Percentiles rank a stretch among this genome's conserved stretches.
Evolutionary conservation across 2,888 invertebrate species (phyloP).

Genomic region (Vanessa cardui): DNA sequence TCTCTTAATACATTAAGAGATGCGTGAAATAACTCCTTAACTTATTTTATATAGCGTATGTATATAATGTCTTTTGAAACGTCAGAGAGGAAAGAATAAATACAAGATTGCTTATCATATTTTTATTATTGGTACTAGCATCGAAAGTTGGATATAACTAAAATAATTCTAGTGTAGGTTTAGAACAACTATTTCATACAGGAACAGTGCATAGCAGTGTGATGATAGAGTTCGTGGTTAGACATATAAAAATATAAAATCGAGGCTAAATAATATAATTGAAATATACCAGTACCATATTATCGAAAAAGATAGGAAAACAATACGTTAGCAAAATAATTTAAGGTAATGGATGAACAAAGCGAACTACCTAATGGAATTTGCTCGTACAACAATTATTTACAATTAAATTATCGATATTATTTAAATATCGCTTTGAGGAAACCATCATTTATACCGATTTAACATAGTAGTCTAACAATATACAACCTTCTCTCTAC

Average conservation of each 20-base stretch:
- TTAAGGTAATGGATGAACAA: constrained; percentile 53
- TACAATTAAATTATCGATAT: constrained; percentile 50
- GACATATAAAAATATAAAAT: constrained; percentile 34
- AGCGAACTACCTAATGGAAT: constrained; percentile 53
- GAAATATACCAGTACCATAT: constrained; percentile 42
- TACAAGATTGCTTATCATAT: constrained; percentile 12
- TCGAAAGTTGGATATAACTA: constrained; percentile 30
- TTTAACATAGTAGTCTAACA: constrained; percentile 29
- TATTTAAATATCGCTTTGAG: constrained; percentile 13
- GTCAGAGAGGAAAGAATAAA: constrained; percentile 3
- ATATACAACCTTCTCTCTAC: constrained; percentile 28
- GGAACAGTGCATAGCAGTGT: constrained; percentile 20
- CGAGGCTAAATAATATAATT: constrained; percentile 28
- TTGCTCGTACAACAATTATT: constrained; percentile 58
- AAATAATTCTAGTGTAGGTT: constrained; percentile 31
- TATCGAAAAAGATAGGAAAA: constrained; percentile 42
- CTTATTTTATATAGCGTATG: too few species aligned
- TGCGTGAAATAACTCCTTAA: too few species aligned
- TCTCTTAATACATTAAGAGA: too few species aligned
- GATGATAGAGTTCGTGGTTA: constrained; percentile 19
- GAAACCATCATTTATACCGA: constrained; percentile 11
- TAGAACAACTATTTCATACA: constrained; percentile 29
- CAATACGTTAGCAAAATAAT: constrained; percentile 51
- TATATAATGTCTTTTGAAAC: neutral
- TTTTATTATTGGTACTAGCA: constrained; percentile 32